A percentile compares a stretch with the other conserved stretches of the same genome.
Conservation (phyloP, 2,888 invertebrate genomes). For the Nemurella pictetii region DNA sequence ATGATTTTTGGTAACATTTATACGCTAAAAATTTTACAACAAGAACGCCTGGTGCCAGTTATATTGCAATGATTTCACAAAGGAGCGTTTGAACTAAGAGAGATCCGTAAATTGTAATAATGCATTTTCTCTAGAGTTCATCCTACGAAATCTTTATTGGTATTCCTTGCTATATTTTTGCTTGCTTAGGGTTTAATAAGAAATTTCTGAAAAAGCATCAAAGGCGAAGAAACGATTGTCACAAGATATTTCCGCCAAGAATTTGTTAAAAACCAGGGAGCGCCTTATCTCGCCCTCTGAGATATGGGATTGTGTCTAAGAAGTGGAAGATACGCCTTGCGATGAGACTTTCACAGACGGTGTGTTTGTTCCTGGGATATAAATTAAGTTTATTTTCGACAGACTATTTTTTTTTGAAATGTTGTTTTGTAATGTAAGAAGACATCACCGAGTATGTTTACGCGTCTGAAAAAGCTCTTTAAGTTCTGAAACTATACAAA, state of each 20-base stretch:
- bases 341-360: not conserved
- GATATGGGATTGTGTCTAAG: not conserved
- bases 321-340: not conserved
- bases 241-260: not conserved
- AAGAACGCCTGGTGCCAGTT: not conserved
- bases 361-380: constrained; percentile 3
- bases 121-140: not conserved
- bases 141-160: not conserved
- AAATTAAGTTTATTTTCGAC: constrained; percentile 11
- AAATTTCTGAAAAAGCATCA: not conserved
- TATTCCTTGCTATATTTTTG: not conserved
- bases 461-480: constrained; percentile 20
- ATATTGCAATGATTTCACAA: not conserved
- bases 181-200: not conserved
- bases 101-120: not conserved
- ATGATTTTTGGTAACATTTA: no score
- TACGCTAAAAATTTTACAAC: no score
- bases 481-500: constrained; percentile 23
- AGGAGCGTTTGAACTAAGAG: not conserved
- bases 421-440: constrained; percentile 14
- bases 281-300: no score
- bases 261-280: not conserved
- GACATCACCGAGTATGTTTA: constrained; percentile 21
- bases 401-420: constrained; percentile 1
- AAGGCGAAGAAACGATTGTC: not conserved